Evolutionary conservation across 1,140 invertebrate genomes (phyloP).

Genomic region (Pararge aegeria): DNA sequence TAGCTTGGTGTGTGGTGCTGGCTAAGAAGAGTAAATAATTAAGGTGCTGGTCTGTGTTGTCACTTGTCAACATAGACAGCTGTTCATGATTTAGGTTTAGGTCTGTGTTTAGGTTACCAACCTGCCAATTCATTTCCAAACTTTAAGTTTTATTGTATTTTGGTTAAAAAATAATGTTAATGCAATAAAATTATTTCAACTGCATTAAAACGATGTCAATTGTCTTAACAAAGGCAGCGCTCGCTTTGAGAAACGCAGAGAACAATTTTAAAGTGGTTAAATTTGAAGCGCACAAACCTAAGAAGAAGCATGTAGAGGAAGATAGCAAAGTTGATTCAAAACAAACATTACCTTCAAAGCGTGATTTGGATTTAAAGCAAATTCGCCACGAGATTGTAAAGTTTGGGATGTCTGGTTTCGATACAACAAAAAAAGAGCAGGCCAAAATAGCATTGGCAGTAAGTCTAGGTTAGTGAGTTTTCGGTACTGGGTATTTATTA

Average conservation of each 20-base stretch:
- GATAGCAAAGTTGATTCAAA: conserved; percentile 30
- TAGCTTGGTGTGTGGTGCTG: too few species aligned
- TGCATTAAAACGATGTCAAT: conserved; percentile 49
- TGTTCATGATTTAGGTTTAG: too few species aligned
- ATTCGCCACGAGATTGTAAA: conserved; percentile 84
- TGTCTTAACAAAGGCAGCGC: conserved; percentile 79
- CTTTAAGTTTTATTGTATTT: too few species aligned
- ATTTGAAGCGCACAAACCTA: conserved; percentile 79
- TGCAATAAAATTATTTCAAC: too few species aligned
- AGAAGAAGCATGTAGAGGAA: conserved; percentile 48
- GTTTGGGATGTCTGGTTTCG: conserved; percentile 84
- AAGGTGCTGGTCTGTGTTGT: too few species aligned
- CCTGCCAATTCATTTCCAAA: too few species aligned
- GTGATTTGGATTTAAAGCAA: conserved; percentile 81
- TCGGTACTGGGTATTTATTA: too few species aligned
- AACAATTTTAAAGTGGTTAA: conserved; percentile 73
- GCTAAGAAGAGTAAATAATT: too few species aligned
- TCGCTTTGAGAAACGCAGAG: conserved; percentile 67
- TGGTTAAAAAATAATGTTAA: too few species aligned
- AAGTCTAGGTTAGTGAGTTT: conserved; percentile 81
- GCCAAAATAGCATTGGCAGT: conserved; percentile 83
- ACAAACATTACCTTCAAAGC: conserved; percentile 33
- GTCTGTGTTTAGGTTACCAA: too few species aligned
- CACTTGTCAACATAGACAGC: too few species aligned
- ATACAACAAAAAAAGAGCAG: conserved; percentile 80